Evolutionary conservation across 2,113 vertebrate genomes (phyloP).

Genomic region (Phaethon lepturus): DNA sequence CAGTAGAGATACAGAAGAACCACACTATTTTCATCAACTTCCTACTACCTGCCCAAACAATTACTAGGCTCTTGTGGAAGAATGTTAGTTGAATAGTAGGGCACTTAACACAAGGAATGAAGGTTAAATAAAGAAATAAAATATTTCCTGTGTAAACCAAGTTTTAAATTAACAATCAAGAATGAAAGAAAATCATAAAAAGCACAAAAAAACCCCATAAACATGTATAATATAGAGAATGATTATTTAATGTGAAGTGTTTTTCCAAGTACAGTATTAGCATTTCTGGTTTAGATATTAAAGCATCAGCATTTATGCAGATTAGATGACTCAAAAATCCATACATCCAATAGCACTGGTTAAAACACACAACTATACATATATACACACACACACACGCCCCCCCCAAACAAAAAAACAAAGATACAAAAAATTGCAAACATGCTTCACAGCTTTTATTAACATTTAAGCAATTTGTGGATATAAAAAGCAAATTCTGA

Average conservation of each 20-base stretch:
- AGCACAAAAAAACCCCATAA: background rate
- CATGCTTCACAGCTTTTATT: background rate
- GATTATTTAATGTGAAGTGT: background rate
- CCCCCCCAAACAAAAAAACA: background rate
- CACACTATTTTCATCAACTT: background rate
- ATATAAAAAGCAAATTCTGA: background rate
- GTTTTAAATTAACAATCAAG: background rate
- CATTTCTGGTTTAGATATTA: background rate
- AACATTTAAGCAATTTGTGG: background rate
- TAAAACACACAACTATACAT: background rate
- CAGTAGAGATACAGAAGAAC: background rate
- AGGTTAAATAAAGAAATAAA: background rate
- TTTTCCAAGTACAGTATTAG: background rate
- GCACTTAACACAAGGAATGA: background rate
- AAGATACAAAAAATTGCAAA: background rate
- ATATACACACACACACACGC: accelerated
- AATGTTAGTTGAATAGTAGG: background rate
- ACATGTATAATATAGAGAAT: background rate
- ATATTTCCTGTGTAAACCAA: background rate
- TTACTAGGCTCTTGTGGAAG: background rate
- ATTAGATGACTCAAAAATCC: background rate
- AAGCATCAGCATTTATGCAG: background rate
- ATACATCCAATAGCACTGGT: background rate
- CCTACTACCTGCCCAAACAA: background rate
- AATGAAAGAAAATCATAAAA: background rate